Conservation (phyloP, 2,888 invertebrate species). For the Erannis defoliaria region DNA sequence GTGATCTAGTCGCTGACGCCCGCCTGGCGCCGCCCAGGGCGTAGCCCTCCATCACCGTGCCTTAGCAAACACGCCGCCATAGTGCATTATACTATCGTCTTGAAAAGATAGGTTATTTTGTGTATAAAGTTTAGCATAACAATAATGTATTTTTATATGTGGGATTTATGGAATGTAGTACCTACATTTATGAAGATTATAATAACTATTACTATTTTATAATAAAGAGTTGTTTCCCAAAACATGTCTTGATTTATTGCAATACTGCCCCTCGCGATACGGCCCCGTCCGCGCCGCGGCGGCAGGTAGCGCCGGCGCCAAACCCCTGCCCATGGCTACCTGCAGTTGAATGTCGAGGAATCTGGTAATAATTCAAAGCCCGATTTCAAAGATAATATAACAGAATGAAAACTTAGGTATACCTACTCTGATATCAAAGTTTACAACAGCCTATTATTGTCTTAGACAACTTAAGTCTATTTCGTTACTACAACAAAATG, state of each 20-base stretch:
- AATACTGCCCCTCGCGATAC: slow-evolving; percentile 24
- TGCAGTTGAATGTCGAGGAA: slow-evolving; percentile 49
- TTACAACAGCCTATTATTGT: no score
- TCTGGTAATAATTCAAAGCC: slow-evolving; percentile 18
- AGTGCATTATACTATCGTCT: slow-evolving; percentile 83
- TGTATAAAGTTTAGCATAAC: slow-evolving; percentile 69
- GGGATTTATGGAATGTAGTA: slow-evolving; percentile 80
- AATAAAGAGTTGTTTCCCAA: slow-evolving; percentile 83
- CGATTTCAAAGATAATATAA: neutral
- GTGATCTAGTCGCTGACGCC: slow-evolving; percentile 86
- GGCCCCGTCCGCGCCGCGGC: slow-evolving; percentile 4
- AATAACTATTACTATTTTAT: slow-evolving; percentile 74
- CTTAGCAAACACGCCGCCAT: slow-evolving; percentile 83
- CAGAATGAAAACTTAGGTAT: neutral
- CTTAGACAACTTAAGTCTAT: no score
- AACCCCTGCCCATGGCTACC: slow-evolving; percentile 52
- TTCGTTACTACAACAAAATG: no score
- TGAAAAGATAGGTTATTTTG: slow-evolving; percentile 81
- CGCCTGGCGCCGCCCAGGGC: slow-evolving; percentile 83
- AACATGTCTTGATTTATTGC: slow-evolving; percentile 63
- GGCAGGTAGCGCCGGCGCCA: slow-evolving; percentile 78
- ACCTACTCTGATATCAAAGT: no score
- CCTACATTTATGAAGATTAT: slow-evolving; percentile 80
- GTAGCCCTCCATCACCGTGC: slow-evolving; percentile 83
- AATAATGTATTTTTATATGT: slow-evolving; percentile 85